Evolutionary conservation across 2,113 vertebrate species (phyloP).

Genomic region (Marcusenius ussheri): DNA sequence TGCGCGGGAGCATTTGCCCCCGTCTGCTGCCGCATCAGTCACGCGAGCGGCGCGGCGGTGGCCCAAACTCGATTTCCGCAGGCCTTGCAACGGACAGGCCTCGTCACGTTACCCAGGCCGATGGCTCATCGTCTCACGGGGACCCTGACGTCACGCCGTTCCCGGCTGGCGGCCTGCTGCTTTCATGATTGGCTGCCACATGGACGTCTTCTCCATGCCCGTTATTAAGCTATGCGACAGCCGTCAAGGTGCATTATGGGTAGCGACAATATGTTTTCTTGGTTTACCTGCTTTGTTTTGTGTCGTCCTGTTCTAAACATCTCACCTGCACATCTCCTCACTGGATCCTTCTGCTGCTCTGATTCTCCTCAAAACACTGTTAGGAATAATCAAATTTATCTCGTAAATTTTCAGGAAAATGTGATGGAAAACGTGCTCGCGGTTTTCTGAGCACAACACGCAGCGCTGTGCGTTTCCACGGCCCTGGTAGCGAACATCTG

Average conservation of each 20-base stretch:
- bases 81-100: constrained; percentile 30
- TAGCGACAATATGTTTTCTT: neutral
- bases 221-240: neutral
- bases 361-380: neutral
- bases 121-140: neutral
- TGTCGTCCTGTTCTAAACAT: neutral
- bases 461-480: neutral
- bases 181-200: neutral
- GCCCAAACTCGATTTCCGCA: constrained; percentile 47
- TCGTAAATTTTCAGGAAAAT: neutral
- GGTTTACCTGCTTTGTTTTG: neutral
- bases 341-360: neutral
- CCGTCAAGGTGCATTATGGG: neutral
- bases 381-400: neutral
- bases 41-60: constrained; percentile 48
- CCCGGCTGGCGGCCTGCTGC: neutral
- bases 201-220: neutral
- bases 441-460: neutral
- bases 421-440: neutral
- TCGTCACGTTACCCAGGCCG: neutral
- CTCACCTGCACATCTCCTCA: neutral
- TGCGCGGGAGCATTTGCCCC: constrained; percentile 45
- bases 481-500: neutral
- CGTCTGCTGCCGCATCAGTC: constrained; percentile 37
- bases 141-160: neutral